Base-by-base conservation (phyloP, 1,140 invertebrate genomes). In the Elymnias hypermnestra region DNA sequence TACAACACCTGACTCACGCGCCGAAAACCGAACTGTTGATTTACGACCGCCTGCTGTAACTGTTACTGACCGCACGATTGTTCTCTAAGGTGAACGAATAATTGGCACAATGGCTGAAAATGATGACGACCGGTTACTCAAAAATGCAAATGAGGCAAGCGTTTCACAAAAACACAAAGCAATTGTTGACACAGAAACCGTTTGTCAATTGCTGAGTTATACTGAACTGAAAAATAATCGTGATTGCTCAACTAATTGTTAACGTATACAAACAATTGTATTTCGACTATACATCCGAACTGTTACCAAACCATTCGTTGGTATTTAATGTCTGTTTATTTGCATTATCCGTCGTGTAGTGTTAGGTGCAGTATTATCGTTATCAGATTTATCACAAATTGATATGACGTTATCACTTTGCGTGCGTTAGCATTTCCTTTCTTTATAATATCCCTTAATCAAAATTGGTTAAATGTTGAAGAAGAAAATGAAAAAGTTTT, bases 161-260 rank as follows among this genome's bases (percentile, higher is more conserved):
- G 66, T 54, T 63, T 57, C 58, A 52, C 46, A 48, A 52, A 62
- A 64, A 66, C 38, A 61, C 54, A 67, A 70, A 59, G 59, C 57
- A 47, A 51, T 60, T 62, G 63, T 65, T 69, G 73, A 68, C 47
- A 60, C 66, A 63, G 49, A 50, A 56, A 54, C 29, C 51, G 43
- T 58, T 51, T 33, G 61, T 52, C 58, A 69, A 51, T 40, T 43
- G 56, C 56, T 51, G 55, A 54, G 31, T 26, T 35, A 40, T 37
- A 46, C 49, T 37, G 19, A 55, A 56, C 63, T 57, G 68, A 62
- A 70, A 72, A 68, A 60, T 53, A 66, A 56, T 64, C 53, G 57
- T 55, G 65, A 74, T 83, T 83, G 72, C 75, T 66, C 69, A 79
- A 82, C 66, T 68, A 53, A 77, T 67, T 65, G 69, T 72, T 56